These are phyloP conservation scores for Pterobdella sp. DNA, from an alignment of 2,888 invertebrate species.

Conservation along the genomic window DNA sequence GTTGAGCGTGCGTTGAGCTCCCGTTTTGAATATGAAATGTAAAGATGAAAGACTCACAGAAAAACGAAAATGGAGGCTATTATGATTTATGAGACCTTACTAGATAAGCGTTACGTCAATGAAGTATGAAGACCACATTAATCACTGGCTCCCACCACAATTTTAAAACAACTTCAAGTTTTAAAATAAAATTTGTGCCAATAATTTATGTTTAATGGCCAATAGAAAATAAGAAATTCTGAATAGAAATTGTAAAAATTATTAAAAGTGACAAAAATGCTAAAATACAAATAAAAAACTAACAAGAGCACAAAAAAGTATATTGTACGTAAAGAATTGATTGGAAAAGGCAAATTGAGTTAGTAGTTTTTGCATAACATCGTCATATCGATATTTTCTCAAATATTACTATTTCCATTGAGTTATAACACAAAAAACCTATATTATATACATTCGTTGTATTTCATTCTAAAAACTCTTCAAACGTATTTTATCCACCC, in stretches of 20 bases:
- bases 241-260: no score
- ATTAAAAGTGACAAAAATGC: no score
- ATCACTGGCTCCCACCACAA: not conserved
- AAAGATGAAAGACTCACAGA: not conserved
- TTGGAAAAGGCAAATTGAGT: slow-evolving; percentile 2
- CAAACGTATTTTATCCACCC: no score
- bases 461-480: no score
- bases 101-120: slow-evolving; percentile 7
- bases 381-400: not conserved
- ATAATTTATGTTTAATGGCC: no score
- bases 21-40: not conserved
- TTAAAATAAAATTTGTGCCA: no score
- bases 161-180: no score
- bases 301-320: not conserved
- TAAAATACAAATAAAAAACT: not conserved
- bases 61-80: not conserved
- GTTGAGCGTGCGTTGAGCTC: not conserved
- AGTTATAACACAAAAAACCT: no score
- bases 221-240: no score
- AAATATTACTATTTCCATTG: no score
- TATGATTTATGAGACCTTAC: not conserved
- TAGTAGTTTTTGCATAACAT: not conserved
- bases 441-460: no score
- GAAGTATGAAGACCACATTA: slow-evolving; percentile 7
- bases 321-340: not conserved